Evolutionary conservation across 1,140 invertebrate species (phyloP).

Genomic region (Phortica variegata): DNA sequence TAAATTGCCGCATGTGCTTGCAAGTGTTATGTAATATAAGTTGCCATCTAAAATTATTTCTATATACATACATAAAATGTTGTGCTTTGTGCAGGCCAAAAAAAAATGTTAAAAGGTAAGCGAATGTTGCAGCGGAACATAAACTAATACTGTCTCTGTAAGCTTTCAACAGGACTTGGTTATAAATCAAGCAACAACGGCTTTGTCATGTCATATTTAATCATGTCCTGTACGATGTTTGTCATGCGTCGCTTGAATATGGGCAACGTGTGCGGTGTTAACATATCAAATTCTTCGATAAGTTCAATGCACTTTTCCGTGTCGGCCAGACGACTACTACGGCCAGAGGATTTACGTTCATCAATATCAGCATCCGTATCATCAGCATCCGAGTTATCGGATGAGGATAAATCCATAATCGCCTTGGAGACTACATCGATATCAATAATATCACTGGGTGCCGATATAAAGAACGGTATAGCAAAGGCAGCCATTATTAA

Average conservation of each 20-base stretch:
- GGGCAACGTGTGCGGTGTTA: constrained; percentile 32
- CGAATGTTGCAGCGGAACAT: no score
- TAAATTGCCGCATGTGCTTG: no score
- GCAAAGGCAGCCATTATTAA: constrained; percentile 33
- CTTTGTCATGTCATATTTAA: constrained; percentile 27
- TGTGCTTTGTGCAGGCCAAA: no score
- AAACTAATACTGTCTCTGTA: no score
- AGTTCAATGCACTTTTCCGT: constrained; percentile 21
- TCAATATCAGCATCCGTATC: neutral
- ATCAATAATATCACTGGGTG: constrained; percentile 29
- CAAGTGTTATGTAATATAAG: no score
- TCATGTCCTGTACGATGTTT: constrained; percentile 25
- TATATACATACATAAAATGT: no score
- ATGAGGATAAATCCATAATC: constrained; percentile 24
- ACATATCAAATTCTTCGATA: constrained; percentile 28
- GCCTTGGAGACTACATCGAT: constrained; percentile 36
- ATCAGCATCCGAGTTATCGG: constrained; percentile 18
- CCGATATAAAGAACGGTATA: constrained; percentile 35
- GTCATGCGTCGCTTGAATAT: constrained; percentile 34
- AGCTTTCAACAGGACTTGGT: no score
- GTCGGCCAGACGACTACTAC: neutral
- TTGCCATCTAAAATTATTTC: no score
- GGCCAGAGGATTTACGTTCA: no score
- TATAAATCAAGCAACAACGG: no score
- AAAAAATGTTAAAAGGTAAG: no score